Percentiles rank a stretch among this genome's conserved stretches.
These are phyloP conservation scores for Dioctria rufipes DNA, from an alignment of 2,888 invertebrate species.

Conservation along the genomic window DNA sequence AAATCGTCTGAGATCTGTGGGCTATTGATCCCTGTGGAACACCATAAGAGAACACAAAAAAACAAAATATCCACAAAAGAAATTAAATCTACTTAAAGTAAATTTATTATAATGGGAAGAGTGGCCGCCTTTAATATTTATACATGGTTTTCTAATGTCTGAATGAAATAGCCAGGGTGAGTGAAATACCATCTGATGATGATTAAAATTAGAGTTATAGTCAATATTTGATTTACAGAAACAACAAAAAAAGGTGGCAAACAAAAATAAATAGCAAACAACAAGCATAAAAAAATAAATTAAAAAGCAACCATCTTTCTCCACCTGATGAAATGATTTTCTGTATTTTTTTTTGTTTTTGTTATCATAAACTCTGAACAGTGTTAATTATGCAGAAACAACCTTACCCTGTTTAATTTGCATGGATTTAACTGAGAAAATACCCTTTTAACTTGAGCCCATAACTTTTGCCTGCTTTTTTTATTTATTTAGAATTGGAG, in stretches of 20 bases:
- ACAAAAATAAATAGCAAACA: no score
- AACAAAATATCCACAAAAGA: no score
- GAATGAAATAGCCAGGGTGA: no score
- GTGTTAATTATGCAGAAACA: constrained; percentile 40
- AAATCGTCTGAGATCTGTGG: no score
- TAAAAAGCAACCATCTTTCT: constrained; percentile 21
- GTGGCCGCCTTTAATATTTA: no score
- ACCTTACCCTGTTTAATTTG: constrained; percentile 31
- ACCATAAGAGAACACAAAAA: no score
- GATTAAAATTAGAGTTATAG: background rate
- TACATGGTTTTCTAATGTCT: no score
- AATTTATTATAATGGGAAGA: no score
- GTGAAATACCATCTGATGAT: no score
- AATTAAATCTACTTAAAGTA: no score
- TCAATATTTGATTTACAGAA: background rate
- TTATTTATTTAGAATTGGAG: background rate
- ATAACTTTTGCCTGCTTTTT: background rate
- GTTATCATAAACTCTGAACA: constrained; percentile 6
- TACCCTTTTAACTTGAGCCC: constrained; percentile 16
- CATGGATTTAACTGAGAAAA: constrained; percentile 21
- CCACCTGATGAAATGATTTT: constrained; percentile 19
- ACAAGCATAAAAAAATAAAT: constrained; percentile 20
- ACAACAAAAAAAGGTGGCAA: background rate
- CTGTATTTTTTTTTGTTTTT: background rate
- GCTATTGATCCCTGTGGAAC: no score